Percentiles rank a stretch among this genome's conserved stretches.
phyloP scores from a whole-genome alignment of 2,888 invertebrate genomes.

The Aethes cnicana region DNA sequence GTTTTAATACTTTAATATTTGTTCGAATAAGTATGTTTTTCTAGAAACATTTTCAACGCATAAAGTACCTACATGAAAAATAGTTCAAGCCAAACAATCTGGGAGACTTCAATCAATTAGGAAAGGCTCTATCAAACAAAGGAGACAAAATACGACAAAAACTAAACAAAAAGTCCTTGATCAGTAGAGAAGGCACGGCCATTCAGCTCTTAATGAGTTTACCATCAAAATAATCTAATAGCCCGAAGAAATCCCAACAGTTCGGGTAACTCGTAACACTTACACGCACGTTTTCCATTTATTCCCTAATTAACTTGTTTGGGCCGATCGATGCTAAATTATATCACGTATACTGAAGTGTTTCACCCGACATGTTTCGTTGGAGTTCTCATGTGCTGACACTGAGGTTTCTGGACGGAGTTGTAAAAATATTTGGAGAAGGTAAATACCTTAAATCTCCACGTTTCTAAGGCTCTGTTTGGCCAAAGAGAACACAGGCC shows the following conservation, averaged over 20 bases:
- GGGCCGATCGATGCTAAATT: slow-evolving; percentile 30
- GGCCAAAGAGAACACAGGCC: no score
- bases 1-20: no score
- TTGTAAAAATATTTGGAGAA: neutral
- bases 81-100: no score
- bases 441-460: neutral
- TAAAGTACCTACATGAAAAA: no score
- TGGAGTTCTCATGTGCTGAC: slow-evolving; percentile 24
- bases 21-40: no score
- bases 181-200: slow-evolving; percentile 10
- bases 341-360: slow-evolving; percentile 29
- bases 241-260: slow-evolving; percentile 20
- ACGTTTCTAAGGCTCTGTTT: no score
- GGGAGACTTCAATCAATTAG: no score
- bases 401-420: slow-evolving; percentile 5
- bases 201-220: slow-evolving; percentile 13
- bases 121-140: no score
- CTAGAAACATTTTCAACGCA: no score
- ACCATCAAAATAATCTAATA: slow-evolving; percentile 27
- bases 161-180: slow-evolving; percentile 2
- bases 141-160: no score
- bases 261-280: slow-evolving; percentile 26
- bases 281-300: slow-evolving; percentile 44
- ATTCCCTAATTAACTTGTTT: slow-evolving; percentile 50
- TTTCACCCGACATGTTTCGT: slow-evolving; percentile 22